Evolutionary conservation across 2,888 invertebrate species (phyloP).

Genomic region (Hyalella azteca): DNA sequence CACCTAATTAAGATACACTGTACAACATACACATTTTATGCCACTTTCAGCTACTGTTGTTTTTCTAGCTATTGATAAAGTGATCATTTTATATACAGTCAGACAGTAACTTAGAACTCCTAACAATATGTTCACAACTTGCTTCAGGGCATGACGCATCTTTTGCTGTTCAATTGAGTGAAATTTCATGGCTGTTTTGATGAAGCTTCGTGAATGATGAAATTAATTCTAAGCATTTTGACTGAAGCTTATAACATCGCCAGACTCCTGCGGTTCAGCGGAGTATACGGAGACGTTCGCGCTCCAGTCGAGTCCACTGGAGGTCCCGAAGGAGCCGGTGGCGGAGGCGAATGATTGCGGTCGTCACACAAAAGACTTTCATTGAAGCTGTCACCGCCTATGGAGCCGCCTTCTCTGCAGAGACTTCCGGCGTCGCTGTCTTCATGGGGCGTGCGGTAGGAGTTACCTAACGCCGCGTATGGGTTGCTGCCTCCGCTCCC

Average conservation of each 20-base stretch:
- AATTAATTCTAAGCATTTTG: too few relatives aligned
- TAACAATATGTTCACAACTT: not conserved
- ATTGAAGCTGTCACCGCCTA: conserved; percentile 34
- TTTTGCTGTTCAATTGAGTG: too few relatives aligned
- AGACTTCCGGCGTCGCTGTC: conserved; percentile 1
- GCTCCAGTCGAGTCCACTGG: not conserved
- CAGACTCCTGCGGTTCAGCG: conserved; percentile 1
- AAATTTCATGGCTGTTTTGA: too few relatives aligned
- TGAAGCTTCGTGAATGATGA: too few relatives aligned
- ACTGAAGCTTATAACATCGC: conserved; percentile 14
- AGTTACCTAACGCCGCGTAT: not conserved
- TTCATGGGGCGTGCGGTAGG: not conserved
- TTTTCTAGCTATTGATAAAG: too few relatives aligned
- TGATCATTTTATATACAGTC: not conserved
- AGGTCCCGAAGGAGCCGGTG: conserved; percentile 52
- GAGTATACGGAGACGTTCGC: not conserved
- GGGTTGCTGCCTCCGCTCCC: not conserved
- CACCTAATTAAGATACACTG: not conserved
- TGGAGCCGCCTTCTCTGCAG: conserved; percentile 37
- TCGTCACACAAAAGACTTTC: conserved; percentile 51
- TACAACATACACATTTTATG: not conserved
- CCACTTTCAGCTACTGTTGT: not conserved
- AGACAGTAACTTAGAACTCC: not conserved
- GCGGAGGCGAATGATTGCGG: conserved; percentile 50
- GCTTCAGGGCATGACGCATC: too few relatives aligned